A percentile compares a stretch with the other conserved stretches of the same genome.
Conservation (phyloP, 1,140 invertebrate genomes). For the Arctopsyche grandis region DNA sequence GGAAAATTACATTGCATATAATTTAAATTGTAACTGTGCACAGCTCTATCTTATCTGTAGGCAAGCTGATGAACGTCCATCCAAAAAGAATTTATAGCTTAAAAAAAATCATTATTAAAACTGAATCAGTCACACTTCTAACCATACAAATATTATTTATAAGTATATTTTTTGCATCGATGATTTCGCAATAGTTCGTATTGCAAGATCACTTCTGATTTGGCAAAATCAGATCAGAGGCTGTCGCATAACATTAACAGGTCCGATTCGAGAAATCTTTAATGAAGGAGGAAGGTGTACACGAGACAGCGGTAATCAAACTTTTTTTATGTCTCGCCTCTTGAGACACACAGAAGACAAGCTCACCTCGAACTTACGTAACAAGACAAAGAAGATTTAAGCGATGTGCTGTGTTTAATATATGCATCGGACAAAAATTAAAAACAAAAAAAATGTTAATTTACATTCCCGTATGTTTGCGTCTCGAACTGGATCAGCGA, state of each 20-base stretch:
- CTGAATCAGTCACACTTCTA: not conserved
- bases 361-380: conserved; percentile 15
- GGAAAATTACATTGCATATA: too few relatives aligned
- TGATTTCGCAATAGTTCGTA: not conserved
- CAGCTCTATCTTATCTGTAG: too few relatives aligned
- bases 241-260: conserved; percentile 2
- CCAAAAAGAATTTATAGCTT: too few relatives aligned
- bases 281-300: conserved; percentile 13
- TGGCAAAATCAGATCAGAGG: conserved; percentile 16
- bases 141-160: not conserved
- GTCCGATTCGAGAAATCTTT: not conserved
- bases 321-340: not conserved
- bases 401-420: not conserved
- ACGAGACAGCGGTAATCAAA: not conserved
- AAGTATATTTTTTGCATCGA: not conserved
- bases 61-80: too few relatives aligned
- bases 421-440: not conserved
- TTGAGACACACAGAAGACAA: not conserved
- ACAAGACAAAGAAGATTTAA: conserved; percentile 12
- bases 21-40: too few relatives aligned
- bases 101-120: too few relatives aligned
- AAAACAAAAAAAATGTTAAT: not conserved
- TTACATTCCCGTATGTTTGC: not conserved
- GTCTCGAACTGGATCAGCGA: conserved; percentile 15
- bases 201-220: conserved; percentile 4